Conservation (phyloP, 2,113 vertebrate species). For the Climacteris rufus region DNA sequence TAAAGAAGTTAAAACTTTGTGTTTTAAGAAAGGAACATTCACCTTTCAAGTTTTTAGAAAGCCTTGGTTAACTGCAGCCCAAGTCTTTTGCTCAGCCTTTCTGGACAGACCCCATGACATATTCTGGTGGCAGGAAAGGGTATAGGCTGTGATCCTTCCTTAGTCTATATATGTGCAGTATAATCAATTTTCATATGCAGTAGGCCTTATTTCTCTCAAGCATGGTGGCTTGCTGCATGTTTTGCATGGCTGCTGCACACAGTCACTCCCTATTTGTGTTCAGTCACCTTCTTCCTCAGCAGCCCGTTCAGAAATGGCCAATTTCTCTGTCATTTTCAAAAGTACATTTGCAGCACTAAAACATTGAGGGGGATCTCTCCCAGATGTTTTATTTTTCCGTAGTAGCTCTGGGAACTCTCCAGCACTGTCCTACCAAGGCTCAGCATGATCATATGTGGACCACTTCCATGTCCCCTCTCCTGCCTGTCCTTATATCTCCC, state of each 20-base stretch:
- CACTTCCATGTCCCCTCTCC: not conserved
- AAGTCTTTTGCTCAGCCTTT: not conserved
- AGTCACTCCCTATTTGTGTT: not conserved
- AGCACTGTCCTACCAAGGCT: not conserved
- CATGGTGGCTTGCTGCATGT: rapidly evolving
- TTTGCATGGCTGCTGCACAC: not conserved
- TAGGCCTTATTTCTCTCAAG: not conserved
- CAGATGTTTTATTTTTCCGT: not conserved
- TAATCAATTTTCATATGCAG: not conserved
- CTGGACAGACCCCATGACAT: not conserved
- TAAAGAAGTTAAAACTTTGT: not conserved
- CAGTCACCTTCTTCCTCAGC: not conserved
- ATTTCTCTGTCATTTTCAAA: not conserved
- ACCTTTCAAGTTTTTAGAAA: not conserved
- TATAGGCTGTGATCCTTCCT: not conserved
- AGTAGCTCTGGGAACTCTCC: not conserved
- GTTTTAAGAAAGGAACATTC: not conserved
- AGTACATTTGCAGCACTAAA: not conserved
- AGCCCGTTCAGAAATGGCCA: not conserved
- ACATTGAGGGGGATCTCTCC: not conserved
- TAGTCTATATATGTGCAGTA: not conserved
- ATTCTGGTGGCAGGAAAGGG: not conserved
- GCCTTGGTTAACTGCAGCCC: not conserved
- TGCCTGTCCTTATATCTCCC: not conserved
- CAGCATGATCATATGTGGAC: not conserved